A percentile compares a stretch with the other conserved stretches of the same genome.
Conservation (phyloP, 2,113 vertebrate species). For the Ovis canadensis region DNA sequence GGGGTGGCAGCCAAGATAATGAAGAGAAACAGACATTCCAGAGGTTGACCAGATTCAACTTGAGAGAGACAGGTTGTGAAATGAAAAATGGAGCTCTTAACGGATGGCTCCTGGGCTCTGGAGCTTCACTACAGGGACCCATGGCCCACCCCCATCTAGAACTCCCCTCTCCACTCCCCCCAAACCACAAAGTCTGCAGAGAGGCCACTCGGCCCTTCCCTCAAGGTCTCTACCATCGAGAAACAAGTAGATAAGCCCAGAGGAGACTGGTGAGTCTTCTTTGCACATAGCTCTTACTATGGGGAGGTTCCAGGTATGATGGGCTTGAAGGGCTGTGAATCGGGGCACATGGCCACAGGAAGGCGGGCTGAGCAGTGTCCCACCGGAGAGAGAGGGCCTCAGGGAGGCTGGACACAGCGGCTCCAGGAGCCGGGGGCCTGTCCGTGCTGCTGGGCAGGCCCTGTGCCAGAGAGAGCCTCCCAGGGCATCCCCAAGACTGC, state of each 20-base stretch:
- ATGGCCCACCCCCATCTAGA: too few relatives aligned
- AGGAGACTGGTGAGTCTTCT: accelerated
- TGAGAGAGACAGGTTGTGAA: too few relatives aligned
- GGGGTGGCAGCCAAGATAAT: neutral
- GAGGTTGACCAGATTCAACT: accelerated
- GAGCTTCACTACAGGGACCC: neutral
- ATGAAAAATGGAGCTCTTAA: neutral
- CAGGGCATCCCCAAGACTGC: neutral
- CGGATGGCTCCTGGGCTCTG: neutral
- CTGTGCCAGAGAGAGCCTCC: neutral
- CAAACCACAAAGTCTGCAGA: neutral
- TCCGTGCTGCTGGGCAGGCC: neutral
- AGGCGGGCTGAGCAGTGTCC: neutral
- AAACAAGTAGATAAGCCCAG: accelerated
- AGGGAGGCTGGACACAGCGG: neutral
- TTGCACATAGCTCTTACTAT: accelerated
- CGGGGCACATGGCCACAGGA: neutral
- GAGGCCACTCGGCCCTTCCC: neutral
- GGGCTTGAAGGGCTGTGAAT: neutral
- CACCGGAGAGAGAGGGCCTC: accelerated
- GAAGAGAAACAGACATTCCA: neutral
- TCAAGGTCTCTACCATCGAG: neutral
- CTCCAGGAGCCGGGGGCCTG: neutral
- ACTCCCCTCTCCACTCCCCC: neutral
- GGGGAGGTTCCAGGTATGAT: neutral